phyloP scores from a whole-genome alignment of 2,113 vertebrate species.

The Phrynocephalus versicolor region DNA sequence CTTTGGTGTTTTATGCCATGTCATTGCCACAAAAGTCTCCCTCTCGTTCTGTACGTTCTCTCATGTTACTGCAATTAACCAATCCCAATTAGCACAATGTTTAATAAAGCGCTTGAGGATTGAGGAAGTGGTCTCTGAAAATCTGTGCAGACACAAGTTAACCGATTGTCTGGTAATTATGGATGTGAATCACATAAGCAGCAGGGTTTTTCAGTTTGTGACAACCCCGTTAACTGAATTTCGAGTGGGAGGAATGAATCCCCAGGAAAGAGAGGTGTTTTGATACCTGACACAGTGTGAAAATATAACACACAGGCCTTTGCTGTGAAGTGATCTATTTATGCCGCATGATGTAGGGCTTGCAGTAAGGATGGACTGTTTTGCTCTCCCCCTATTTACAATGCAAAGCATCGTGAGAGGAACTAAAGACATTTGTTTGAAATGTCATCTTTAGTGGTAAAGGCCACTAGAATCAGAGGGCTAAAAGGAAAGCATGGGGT shows the following conservation, averaged over 20 bases:
- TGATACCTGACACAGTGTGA: slow-evolving; percentile 15
- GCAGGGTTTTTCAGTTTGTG: slow-evolving; percentile 9
- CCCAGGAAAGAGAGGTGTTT: background rate
- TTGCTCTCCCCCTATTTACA: slow-evolving; percentile 25
- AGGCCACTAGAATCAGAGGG: rapidly evolving
- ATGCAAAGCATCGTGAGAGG: background rate
- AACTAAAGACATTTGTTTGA: slow-evolving; percentile 46
- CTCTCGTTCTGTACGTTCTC: background rate
- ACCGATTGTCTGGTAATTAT: slow-evolving; percentile 17
- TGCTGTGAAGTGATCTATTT: slow-evolving; percentile 19
- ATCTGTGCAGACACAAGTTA: slow-evolving; percentile 18
- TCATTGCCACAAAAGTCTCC: background rate
- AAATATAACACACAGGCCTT: background rate
- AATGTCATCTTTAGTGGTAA: slow-evolving; percentile 29
- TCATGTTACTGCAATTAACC: background rate
- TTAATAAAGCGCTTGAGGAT: slow-evolving; percentile 1
- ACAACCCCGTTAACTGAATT: slow-evolving; percentile 18
- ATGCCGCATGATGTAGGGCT: background rate
- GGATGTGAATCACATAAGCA: slow-evolving; percentile 24
- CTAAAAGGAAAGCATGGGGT: background rate
- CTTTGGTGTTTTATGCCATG: background rate
- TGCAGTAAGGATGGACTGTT: background rate
- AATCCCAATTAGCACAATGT: background rate
- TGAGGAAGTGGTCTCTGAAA: slow-evolving; percentile 12
- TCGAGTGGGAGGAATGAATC: slow-evolving; percentile 36